Evolutionary conservation across 2,113 vertebrate genomes (phyloP), one percentile per base, ranked within the genome.

Genomic region (Myrmophylax atrothorax): DNA sequence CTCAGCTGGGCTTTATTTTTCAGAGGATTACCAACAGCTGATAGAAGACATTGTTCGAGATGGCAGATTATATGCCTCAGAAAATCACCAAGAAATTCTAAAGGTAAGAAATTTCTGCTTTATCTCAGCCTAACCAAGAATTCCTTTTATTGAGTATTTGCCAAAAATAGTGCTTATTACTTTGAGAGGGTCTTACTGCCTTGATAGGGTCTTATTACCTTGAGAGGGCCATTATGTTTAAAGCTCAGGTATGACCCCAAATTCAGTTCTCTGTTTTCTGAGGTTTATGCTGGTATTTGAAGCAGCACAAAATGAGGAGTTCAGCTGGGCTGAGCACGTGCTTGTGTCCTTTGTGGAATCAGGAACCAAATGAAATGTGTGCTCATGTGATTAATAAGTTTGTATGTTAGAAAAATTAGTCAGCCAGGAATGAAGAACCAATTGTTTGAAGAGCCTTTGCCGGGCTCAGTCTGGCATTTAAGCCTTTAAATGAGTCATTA

Each of bases 21-120:
- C 97, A 99, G 99, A 99, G 98, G 99, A 99, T 96, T 99, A 99
- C 97, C 99, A 99, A 96, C 99, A 99, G 81, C 95, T 99, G 67
- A 99, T 99, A 96, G 99, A 99, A 95, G 99, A 99, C 68, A 99
- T 99, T 46, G 99, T 99, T 66, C 97, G 99, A 18, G 99, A 99
- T 2, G 99, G 99, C 15, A 97, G 99, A 59, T 98, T 99, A 75
- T 99, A 99, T 1, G 99, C 99, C 91, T 99, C 99, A 2, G 99
- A 99, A 97, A 99, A 99, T 84, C 99, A 99, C 96, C 99, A 99
- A 96, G 99, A 99, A 88, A 99, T 99, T 85, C 92, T 99, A 92
- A 99, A 99, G 98, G 99, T 99, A 93, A 50, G 96, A 96, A 81
- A 81, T 64, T 46, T 50, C 56, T 92, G 20, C 70, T 91, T 85